Conservation (phyloP, 92 coral and sea anemone genomes). For the Zoanthus solanderi region DNA sequence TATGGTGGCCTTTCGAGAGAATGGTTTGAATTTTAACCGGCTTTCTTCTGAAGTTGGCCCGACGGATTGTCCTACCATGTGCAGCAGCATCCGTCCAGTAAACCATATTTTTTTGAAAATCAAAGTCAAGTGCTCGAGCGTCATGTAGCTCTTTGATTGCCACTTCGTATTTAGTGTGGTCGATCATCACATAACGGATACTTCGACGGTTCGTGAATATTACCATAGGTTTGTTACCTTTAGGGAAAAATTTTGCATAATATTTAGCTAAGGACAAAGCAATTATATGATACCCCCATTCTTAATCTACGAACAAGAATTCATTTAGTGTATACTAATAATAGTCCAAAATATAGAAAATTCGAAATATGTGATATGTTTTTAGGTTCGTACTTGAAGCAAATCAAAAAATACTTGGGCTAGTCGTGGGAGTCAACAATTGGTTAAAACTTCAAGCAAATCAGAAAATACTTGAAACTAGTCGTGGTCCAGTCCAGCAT, state of each 20-base stretch:
- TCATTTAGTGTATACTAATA: too few species aligned
- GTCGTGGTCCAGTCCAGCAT: too few species aligned
- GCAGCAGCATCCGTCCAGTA: conserved; percentile 85
- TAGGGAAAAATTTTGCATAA: background rate
- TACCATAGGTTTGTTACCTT: conserved; percentile 78
- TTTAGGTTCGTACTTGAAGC: too few species aligned
- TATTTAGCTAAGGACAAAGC: background rate
- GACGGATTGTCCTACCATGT: conserved; percentile 57
- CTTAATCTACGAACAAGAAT: too few species aligned
- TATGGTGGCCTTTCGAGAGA: conserved; percentile 56
- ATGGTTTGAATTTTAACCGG: conserved; percentile 65
- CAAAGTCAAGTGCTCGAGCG: conserved; percentile 85
- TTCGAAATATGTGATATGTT: too few species aligned
- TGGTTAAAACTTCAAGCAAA: too few species aligned
- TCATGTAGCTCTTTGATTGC: conserved; percentile 69
- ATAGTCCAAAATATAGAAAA: too few species aligned
- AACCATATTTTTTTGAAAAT: conserved; percentile 72
- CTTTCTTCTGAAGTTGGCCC: conserved; percentile 67
- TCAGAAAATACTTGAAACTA: too few species aligned
- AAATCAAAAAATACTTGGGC: too few species aligned
- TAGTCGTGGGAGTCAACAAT: too few species aligned
- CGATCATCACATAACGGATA: conserved; percentile 82
- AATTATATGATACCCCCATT: background rate
- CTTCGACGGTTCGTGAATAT: conserved; percentile 83
- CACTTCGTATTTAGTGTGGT: conserved; percentile 74